These are phyloP conservation scores for Drosophila pachea DNA, from an alignment of 1,140 invertebrate genomes.

Conservation along the genomic window DNA sequence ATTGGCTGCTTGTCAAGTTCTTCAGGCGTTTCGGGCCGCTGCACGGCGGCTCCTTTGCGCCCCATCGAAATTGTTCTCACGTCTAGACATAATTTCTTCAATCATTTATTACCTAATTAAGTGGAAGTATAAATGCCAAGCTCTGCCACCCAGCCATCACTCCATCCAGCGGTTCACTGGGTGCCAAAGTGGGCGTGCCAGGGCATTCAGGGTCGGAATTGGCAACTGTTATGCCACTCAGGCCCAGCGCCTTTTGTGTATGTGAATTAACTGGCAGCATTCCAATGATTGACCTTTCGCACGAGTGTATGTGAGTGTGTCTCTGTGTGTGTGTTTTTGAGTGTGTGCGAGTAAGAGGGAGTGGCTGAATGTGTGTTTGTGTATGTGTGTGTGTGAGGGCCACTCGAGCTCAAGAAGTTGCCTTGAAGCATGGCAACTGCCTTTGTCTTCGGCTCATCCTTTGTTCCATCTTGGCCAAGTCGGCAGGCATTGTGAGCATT, in stretches of 20 bases:
- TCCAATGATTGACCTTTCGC: conserved; percentile 74
- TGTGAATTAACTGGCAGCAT: conserved; percentile 76
- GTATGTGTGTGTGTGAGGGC: conserved; percentile 43
- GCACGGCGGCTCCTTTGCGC: conserved; percentile 15
- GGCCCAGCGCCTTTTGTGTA: conserved; percentile 60
- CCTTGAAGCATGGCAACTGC: conserved; percentile 64
- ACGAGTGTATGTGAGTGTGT: conserved; percentile 13
- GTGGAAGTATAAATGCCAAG: conserved; percentile 78
- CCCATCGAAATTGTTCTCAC: conserved; percentile 77
- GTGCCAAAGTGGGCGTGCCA: conserved; percentile 41
- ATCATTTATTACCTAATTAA: conserved; percentile 79
- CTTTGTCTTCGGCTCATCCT: conserved; percentile 70
- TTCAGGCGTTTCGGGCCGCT: conserved; percentile 12
- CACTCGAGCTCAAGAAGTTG: conserved; percentile 62
- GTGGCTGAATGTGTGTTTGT: conserved; percentile 20
- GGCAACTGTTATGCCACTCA: conserved; percentile 36
- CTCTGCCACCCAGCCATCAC: conserved; percentile 61
- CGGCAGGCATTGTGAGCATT: conserved; percentile 59
- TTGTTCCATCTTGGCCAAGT: conserved; percentile 52
- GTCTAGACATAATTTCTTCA: conserved; percentile 79
- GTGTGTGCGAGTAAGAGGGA: conserved; percentile 26
- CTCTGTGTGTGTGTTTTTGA: conserved; percentile 12
- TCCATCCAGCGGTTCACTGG: too few species aligned
- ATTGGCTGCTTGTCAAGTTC: conserved; percentile 51
- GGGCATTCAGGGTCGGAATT: conserved; percentile 32